Conservation (phyloP, 1,140 invertebrate species). For the Macrobrachium nipponense region DNA sequence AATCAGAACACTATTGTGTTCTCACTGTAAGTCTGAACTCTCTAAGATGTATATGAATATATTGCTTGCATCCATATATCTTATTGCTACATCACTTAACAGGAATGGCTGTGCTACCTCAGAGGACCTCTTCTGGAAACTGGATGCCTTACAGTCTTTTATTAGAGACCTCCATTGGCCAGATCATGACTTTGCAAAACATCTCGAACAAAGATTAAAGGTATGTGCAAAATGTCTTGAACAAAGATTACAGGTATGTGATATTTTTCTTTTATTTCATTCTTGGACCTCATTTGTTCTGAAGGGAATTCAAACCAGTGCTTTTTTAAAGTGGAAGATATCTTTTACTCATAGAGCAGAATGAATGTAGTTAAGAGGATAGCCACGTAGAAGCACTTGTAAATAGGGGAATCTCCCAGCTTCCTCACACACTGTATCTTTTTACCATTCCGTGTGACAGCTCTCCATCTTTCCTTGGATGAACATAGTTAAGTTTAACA, state of each 20-base stretch:
- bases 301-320: too few relatives aligned
- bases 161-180: constrained; percentile 99
- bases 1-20: not conserved
- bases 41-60: constrained; percentile 42
- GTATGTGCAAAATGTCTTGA: constrained; percentile 87
- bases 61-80: constrained; percentile 12
- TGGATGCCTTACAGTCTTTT: constrained; percentile 97
- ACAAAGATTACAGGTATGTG: constrained; percentile 81
- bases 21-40: constrained; percentile 28
- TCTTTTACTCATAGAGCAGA: too few relatives aligned
- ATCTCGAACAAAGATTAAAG: constrained; percentile 93
- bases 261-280: not conserved
- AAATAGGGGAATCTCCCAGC: too few relatives aligned
- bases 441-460: too few relatives aligned
- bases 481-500: too few relatives aligned
- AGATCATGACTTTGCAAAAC: constrained; percentile 95
- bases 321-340: too few relatives aligned
- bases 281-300: not conserved
- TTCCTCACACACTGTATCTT: too few relatives aligned
- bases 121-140: constrained; percentile 98
- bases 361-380: too few relatives aligned
- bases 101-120: constrained; percentile 97
- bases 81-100: constrained; percentile 41
- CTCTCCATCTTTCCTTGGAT: too few relatives aligned
- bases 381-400: too few relatives aligned